Evolutionary conservation across 2,888 invertebrate species (phyloP), one percentile per base, ranked within the genome.

Genomic region (Catotricha subobsoleta): DNA sequence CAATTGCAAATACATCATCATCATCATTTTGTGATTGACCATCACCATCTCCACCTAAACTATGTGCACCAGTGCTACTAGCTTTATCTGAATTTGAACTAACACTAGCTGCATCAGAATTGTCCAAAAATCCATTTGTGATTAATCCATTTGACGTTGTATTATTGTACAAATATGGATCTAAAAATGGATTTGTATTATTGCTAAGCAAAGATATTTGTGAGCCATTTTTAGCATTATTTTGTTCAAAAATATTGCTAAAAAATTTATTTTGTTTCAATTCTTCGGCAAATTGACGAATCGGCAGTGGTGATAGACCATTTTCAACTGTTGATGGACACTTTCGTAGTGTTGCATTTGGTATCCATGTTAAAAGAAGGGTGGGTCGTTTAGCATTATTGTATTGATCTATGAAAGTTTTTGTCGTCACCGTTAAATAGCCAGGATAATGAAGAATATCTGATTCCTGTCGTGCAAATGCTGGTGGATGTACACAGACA

Each of bases 401-500:
- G 53, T 81, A 77, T 54, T 81, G 74, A 53, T 79, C 77, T 18
- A 77, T 71, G 57, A 78, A 78, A n/a, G 76, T 74, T 62, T 80
- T 82, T 16, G 83, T 83, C 13, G 82, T 80, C 34, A 94, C 77
- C 1, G 88, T 87, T 50, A 95, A 67, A 58, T 95, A 95, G 16
- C 74, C 94, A 2, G 92, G 92, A 62, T 88, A 83, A 55, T 94
- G 94, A 1, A 86, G 69, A 23, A 83, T 74, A 49, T 90, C 88
- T 41, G 80, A 72, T 52, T 82, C 81, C 51, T 81, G 80, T 38
- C 87, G 72, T 40, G 83, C 73, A 45, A 82, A 71, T 0, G 83
- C 80, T 37, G 90, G 87, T 6, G 92, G 91, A 67, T 95, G 94
- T 35, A 95, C 92, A 61, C 94, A 95, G 27, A 95, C 91, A 64